These are phyloP conservation scores for Lytechinus variegatus DNA, from an alignment of 35 echinoderm and acorn worm genomes.

Conservation along the genomic window DNA sequence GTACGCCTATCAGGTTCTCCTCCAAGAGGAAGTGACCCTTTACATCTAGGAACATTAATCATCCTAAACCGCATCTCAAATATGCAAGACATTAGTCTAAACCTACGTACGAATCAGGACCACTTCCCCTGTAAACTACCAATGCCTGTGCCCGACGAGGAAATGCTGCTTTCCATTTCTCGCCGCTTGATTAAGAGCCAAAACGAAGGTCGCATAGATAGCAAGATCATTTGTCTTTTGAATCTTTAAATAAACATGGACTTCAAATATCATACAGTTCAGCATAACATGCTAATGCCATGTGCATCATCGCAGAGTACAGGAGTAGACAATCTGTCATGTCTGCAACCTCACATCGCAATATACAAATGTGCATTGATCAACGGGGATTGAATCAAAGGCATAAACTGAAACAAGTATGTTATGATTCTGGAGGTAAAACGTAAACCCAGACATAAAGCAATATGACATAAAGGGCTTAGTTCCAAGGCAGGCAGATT, in stretches of 20 bases:
- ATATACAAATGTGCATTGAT: conserved; percentile 10
- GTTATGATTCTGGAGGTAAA: conserved; percentile 11
- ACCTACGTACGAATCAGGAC: conserved; percentile 17
- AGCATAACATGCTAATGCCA: background rate
- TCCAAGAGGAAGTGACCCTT: conserved; percentile 8
- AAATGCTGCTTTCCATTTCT: conserved; percentile 27
- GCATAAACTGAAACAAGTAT: background rate
- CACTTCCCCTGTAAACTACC: background rate
- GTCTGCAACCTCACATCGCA: background rate
- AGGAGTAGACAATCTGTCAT: background rate
- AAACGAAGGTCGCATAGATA: background rate
- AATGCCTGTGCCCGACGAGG: background rate
- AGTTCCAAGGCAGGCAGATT: background rate
- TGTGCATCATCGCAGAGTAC: background rate
- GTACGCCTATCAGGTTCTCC: conserved; percentile 7
- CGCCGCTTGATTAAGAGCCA: background rate
- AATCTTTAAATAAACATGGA: conserved; percentile 7
- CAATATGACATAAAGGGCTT: background rate
- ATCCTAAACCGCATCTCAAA: conserved; percentile 33
- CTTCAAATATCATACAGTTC: background rate
- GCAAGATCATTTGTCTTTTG: background rate
- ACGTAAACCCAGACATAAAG: background rate
- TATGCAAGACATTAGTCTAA: background rate
- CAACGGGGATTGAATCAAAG: background rate
- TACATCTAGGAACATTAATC: conserved; percentile 43